A percentile compares a stretch with the other conserved stretches of the same genome.
Conservation (phyloP, 2,797 vertebrate genomes). For the Macrochelys suwanniensis region DNA sequence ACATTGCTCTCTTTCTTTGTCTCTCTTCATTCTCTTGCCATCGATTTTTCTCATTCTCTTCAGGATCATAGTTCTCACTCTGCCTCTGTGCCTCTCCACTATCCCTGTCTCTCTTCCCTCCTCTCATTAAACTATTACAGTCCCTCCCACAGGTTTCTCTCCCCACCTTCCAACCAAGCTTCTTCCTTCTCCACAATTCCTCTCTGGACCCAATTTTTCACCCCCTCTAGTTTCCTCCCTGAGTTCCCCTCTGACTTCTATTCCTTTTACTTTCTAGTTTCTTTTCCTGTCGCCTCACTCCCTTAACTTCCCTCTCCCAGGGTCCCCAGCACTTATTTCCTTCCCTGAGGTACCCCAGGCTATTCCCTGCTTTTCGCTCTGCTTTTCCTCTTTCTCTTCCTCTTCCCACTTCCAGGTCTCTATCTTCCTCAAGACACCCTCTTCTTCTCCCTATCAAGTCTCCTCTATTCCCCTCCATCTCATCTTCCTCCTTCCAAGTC, state of each 20-base stretch:
- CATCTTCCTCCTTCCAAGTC: not conserved
- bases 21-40: not conserved
- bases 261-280: not conserved
- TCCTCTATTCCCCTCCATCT: not conserved
- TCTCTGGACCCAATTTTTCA: not conserved
- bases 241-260: not conserved
- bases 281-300: not conserved
- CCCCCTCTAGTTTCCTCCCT: not conserved
- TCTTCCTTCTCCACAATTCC: not conserved
- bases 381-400: not conserved
- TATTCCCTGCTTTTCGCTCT: not conserved
- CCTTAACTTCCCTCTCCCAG: not conserved
- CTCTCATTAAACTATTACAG: not conserved
- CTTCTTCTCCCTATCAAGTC: not conserved
- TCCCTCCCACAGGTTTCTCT: rapidly evolving
- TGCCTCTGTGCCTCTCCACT: not conserved
- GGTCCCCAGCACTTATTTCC: not conserved
- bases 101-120: not conserved
- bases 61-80: not conserved
- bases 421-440: not conserved
- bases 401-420: not conserved
- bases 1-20: not conserved
- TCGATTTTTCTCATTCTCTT: not conserved
- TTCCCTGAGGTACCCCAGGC: not conserved
- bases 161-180: not conserved